Base-by-base conservation (phyloP, 2,113 vertebrate genomes). In the Hiodon alosoides region DNA sequence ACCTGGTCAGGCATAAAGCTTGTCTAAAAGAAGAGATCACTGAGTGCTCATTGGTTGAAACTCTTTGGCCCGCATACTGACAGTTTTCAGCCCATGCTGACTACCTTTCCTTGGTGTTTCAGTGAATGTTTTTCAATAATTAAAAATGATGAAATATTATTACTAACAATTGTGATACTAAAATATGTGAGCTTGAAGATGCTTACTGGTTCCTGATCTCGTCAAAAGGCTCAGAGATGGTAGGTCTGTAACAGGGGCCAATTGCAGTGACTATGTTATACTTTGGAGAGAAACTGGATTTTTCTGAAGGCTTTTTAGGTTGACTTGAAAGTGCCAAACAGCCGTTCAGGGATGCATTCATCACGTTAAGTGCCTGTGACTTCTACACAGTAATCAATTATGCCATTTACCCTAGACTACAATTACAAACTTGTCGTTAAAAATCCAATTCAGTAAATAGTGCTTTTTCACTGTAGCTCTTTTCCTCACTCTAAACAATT, bases 1-100 rank as follows among this genome's bases (percentile, higher is more conserved):
- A 31, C 7, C 69, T 31, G 61, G 69, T 71, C 17, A 13, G 52
- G 53, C 73, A 51, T 67, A 47, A 7, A 57, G 65, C 11, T 3
- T 46, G 73, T 75, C 64, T 67, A 11, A 75, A 68, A 52, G 47
- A 7, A 68, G 51, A 75, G 65, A 53, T 75, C 65, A 68, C 14
- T 10, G 46, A 10, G 73, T 9, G 14, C 54, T 48, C 51, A 59
- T 50, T 11, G 71, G 59, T 59, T 7, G 73, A 13, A 5, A 10
- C 54, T 57, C 64, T 57, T 47, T 48, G 14, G 17, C 46, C 54
- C 7, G 46, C 2, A 46, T 74, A 74, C 67, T 48, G 73, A 75
- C 14, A 10, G 13, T 17, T 59, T 31, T 11, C 5, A 46, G 31
- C 9, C 46, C 17, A n/a, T 48, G 73, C 59, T 59, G 16, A 47